A percentile compares a stretch with the other conserved stretches of the same genome.
phyloP scores from a whole-genome alignment of 1,140 invertebrate genomes.

The Bombus sibiricus region DNA sequence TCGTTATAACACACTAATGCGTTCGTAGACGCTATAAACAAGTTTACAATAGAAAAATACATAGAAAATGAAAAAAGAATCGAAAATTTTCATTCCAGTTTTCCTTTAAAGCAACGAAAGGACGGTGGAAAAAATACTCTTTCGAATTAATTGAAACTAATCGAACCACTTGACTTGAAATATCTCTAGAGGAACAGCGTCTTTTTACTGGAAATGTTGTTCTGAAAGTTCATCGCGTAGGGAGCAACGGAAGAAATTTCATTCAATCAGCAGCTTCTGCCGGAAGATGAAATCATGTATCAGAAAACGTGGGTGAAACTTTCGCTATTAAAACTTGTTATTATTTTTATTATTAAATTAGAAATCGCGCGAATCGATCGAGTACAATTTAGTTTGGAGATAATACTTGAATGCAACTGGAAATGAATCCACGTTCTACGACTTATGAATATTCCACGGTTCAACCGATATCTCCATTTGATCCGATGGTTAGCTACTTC shows the following conservation, averaged over 20 bases:
- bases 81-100: too few species aligned
- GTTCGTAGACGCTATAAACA: too few species aligned
- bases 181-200: too few species aligned
- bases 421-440: not conserved
- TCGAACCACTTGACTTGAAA: not conserved
- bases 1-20: too few species aligned
- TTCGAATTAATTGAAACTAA: not conserved
- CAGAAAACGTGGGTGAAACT: not conserved
- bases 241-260: not conserved
- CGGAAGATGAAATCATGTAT: not conserved
- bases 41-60: too few species aligned
- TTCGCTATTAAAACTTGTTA: slow-evolving; percentile 22
- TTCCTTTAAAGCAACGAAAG: too few species aligned
- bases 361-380: not conserved
- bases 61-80: too few species aligned
- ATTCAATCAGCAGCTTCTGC: slow-evolving; percentile 19
- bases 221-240: not conserved
- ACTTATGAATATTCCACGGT: slow-evolving; percentile 28
- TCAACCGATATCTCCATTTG: slow-evolving; percentile 23
- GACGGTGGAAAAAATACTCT: too few species aligned
- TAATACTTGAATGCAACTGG: not conserved
- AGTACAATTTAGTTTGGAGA: not conserved
- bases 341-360: not conserved
- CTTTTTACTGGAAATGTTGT: not conserved
- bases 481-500: slow-evolving; percentile 6